Conservation (phyloP, 2,888 invertebrate species). For the Xanthorhoe designata region DNA sequence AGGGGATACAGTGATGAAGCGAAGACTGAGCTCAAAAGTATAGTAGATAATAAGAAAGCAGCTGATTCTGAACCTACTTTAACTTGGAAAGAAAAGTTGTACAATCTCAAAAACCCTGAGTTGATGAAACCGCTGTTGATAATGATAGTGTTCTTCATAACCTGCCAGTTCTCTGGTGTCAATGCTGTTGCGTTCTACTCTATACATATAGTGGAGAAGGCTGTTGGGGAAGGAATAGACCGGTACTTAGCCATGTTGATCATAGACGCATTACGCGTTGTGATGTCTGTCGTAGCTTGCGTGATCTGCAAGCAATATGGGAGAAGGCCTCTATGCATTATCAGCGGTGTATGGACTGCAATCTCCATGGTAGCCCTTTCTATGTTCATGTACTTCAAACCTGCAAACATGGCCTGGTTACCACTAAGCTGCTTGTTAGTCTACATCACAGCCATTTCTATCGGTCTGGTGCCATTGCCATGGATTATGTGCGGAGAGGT, state of each 20-base stretch:
- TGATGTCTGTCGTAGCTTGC: constrained; percentile 87
- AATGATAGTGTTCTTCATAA: constrained; percentile 87
- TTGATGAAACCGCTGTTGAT: constrained; percentile 86
- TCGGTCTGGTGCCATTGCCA: constrained; percentile 88
- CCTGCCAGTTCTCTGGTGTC: constrained; percentile 89
- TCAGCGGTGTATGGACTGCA: constrained; percentile 87
- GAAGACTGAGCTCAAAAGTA: constrained; percentile 77
- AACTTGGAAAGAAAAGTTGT: constrained; percentile 65
- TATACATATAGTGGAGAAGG: constrained; percentile 87
- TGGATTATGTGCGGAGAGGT: constrained; percentile 92
- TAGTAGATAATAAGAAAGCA: constrained; percentile 74
- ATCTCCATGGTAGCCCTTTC: constrained; percentile 86
- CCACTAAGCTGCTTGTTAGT: constrained; percentile 81
- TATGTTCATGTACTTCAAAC: constrained; percentile 71
- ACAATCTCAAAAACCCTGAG: constrained; percentile 73
- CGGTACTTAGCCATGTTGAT: constrained; percentile 88
- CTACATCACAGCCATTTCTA: constrained; percentile 86
- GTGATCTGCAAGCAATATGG: constrained; percentile 86
- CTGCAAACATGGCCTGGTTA: constrained; percentile 76
- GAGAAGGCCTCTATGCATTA: constrained; percentile 87
- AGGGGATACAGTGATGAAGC: constrained; percentile 84
- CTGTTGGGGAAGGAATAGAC: constrained; percentile 85
- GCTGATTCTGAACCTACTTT: constrained; percentile 62
- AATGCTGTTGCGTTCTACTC: constrained; percentile 91
- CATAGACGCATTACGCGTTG: constrained; percentile 87